These are phyloP conservation scores for Trichosurus vulpecula DNA, from an alignment of 2,797 vertebrate species.

Conservation along the genomic window DNA sequence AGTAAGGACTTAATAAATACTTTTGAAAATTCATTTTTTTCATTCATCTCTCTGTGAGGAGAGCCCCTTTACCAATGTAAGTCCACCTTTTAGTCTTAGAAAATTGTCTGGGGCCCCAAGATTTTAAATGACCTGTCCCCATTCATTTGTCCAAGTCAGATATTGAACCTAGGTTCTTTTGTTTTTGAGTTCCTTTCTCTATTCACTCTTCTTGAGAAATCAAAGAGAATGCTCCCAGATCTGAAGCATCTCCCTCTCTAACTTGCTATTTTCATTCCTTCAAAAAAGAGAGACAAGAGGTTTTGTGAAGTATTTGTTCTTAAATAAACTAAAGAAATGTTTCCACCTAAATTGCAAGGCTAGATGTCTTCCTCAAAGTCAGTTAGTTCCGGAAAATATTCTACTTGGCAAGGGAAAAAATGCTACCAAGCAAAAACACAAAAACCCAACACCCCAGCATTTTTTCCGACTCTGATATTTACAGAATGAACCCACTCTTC, in stretches of 20 bases:
- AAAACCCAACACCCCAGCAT: not conserved
- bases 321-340: constrained; percentile 61
- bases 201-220: not conserved
- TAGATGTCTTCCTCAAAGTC: constrained; percentile 72
- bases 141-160: no score
- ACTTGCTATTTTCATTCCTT: constrained; percentile 36
- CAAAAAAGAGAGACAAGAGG: constrained; percentile 54
- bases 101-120: no score
- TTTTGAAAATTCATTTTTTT: no score
- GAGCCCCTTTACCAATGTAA: no score
- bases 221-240: not conserved
- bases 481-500: constrained; percentile 51
- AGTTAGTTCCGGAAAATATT: constrained; percentile 68
- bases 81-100: no score
- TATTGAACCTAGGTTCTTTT: no score
- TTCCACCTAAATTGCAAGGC: constrained; percentile 75
- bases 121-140: no score
- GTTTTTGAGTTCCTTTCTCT: no score
- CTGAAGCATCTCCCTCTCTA: constrained; percentile 25
- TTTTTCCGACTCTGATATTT: constrained; percentile 53
- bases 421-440: constrained; percentile 44
- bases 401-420: constrained; percentile 27
- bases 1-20: no score
- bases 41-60: no score
- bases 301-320: constrained; percentile 62